Percentiles rank a stretch among this genome's conserved stretches.
phyloP scores from a whole-genome alignment of 1,140 invertebrate genomes.

The Nebria ingens region DNA sequence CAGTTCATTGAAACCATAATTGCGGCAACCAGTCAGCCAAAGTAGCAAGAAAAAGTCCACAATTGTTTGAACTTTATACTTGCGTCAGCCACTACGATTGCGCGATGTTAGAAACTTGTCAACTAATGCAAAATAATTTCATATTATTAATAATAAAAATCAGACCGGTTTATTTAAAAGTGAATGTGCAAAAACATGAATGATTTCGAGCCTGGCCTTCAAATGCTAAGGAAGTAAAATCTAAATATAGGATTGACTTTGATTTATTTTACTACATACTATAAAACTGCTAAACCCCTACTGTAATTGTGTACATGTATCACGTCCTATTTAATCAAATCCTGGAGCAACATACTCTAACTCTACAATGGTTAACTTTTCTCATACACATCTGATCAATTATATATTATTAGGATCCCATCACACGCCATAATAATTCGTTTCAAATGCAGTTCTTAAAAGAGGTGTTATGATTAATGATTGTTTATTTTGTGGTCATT shows the following conservation, averaged over 20 bases:
- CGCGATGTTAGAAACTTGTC: not conserved
- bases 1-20: constrained; percentile 3
- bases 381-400: no score
- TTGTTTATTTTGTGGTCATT: constrained; percentile 18
- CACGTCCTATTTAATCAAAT: no score
- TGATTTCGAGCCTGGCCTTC: constrained; percentile 6
- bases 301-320: no score
- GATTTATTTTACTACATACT: no score
- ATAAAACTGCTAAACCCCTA: no score
- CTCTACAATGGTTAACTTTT: no score
- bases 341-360: no score
- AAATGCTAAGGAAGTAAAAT: not conserved
- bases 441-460: constrained; percentile 14
- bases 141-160: not conserved
- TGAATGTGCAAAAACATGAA: constrained; percentile 5
- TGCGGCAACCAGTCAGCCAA: not conserved
- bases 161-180: not conserved
- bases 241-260: constrained; percentile 7
- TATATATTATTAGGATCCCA: no score
- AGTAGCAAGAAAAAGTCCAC: not conserved
- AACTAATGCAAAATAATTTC: constrained; percentile 6
- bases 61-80: not conserved
- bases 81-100: not conserved
- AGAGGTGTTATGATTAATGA: not conserved
- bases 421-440: no score